phyloP scores from a whole-genome alignment of 2,113 vertebrate species.

The Odocoileus virginianus region DNA sequence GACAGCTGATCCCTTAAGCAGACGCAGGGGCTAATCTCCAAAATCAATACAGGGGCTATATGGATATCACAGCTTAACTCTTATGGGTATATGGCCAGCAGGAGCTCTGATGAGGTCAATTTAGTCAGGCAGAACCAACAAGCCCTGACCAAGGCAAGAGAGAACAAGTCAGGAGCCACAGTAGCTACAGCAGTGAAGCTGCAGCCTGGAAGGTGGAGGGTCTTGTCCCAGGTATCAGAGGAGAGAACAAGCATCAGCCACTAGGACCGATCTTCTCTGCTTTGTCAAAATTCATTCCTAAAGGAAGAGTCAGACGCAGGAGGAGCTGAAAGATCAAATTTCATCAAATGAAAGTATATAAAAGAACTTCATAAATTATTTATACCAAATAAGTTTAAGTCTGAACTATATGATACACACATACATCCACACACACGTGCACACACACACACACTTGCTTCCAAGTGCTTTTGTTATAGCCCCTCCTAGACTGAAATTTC shows the following conservation, averaged over 20 bases:
- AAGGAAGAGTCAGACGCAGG: background rate
- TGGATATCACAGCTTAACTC: background rate
- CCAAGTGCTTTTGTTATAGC: background rate
- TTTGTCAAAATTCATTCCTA: background rate
- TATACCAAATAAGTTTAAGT: background rate
- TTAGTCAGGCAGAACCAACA: background rate
- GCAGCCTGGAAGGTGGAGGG: background rate
- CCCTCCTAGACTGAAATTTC: background rate
- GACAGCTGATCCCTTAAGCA: background rate
- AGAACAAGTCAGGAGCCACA: background rate
- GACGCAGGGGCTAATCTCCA: background rate
- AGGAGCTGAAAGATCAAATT: background rate
- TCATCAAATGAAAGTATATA: background rate
- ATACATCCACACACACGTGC: fast-evolving
- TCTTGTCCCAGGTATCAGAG: background rate
- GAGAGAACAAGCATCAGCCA: background rate
- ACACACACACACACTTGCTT: background rate
- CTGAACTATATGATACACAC: background rate
- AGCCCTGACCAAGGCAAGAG: background rate
- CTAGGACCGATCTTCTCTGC: background rate
- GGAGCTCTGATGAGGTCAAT: background rate
- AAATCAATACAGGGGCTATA: background rate
- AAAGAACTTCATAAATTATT: background rate
- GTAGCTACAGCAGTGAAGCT: background rate
- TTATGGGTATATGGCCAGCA: background rate